A percentile compares a stretch with the other conserved stretches of the same genome.
Evolutionary conservation across 2,888 invertebrate genomes (phyloP).

Genomic region (Pelosia muscerda): DNA sequence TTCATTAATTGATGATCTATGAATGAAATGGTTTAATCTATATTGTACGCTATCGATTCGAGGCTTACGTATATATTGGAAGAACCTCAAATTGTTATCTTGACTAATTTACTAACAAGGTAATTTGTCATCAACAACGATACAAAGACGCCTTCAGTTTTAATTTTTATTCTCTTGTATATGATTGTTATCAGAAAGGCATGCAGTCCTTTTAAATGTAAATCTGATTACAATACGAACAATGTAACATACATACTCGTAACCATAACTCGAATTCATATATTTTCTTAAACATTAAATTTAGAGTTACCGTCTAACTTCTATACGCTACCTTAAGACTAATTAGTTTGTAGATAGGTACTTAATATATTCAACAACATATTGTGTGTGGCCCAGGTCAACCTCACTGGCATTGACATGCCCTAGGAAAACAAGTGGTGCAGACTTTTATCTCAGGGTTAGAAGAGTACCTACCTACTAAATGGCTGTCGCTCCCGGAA

Average conservation of each 20-base stretch:
- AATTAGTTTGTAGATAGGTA: background rate
- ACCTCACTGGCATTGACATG: too few species aligned
- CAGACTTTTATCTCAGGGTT: too few species aligned
- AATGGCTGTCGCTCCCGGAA: too few species aligned
- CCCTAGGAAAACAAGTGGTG: too few species aligned
- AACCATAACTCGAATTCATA: background rate
- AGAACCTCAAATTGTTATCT: background rate
- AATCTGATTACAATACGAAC: slow-evolving; percentile 22
- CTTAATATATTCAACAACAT: background rate
- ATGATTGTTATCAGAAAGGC: slow-evolving; percentile 13
- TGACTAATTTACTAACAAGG: background rate
- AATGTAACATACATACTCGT: slow-evolving; percentile 13
- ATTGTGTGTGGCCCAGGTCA: too few species aligned
- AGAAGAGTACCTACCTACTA: too few species aligned
- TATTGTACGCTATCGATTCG: too few species aligned
- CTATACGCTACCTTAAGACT: background rate
- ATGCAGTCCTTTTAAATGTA: background rate
- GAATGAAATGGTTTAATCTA: too few species aligned
- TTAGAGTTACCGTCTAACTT: background rate
- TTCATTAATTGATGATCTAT: too few species aligned
- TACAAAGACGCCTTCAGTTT: background rate
- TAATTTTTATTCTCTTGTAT: background rate
- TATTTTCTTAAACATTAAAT: background rate
- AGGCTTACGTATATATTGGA: background rate
- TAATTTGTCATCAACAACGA: background rate